Evolutionary conservation across 2,888 invertebrate species (phyloP), one percentile per base, ranked within the genome.

Genomic region (Holacanthella duospinosa): DNA sequence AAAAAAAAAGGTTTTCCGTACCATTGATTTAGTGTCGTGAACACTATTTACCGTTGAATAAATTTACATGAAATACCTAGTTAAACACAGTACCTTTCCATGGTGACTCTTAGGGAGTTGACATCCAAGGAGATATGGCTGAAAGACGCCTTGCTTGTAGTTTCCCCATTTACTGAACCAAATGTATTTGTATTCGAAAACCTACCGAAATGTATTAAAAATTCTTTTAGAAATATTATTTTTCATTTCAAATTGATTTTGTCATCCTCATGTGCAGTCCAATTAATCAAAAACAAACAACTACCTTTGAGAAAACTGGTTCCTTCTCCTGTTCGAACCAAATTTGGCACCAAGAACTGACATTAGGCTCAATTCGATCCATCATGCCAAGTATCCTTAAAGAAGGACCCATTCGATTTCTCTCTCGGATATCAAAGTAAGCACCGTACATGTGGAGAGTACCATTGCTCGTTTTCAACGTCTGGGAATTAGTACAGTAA

Each of bases 131-230:
- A 93, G 81, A 77, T 91, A 93, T 0, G 93, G 93, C 79, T 93
- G 93, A 77, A 91, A 89, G 68, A 92, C 87, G 60, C 87, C 87
- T 77, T 92, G 89, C 76, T 89, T 88, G 79, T 91, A 91, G 79
- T 93, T 93, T 64, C 93, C 93, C 93, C 93, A 93, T 78, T 91
- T 91, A 74, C 86, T 86, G 77, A 90, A 89, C 93, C 93, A 93
- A 73, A 93, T 89, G 77, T 93, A 93, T 77, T 92, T 92, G 80
- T 93, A 93, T 78, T 92, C 92, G 72, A 89, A 85, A 25, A 86
- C 87, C 75, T 88, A 86, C 21, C 88, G 85, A 28, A 89, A 28
- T 19, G 21, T n/a, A 48, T 29, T 3, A 12, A 44, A 28, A 61
- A 48, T 26, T 29, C 28, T 16, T 27, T 55, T 26, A 25, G 55